Evolutionary conservation across 2,113 vertebrate species (phyloP), one percentile per base, ranked within the genome.

Genomic region (Megalops atlanticus): DNA sequence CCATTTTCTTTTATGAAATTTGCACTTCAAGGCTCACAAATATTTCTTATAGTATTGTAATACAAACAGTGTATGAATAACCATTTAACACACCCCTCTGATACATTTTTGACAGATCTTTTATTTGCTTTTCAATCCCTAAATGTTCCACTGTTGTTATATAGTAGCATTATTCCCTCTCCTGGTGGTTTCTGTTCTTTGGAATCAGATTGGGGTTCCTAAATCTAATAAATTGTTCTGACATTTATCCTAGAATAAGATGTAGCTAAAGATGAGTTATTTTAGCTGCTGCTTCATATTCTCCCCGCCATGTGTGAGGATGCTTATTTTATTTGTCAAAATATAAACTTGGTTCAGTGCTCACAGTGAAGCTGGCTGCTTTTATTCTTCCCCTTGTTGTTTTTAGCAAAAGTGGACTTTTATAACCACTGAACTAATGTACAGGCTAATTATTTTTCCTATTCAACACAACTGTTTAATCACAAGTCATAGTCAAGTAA

Each of bases 241-340:
- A 70, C 77, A 70, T 75, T 82, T 76, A 86, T 86, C 84, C 83
- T 7, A 16, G 39, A 35, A 75, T 58, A 24, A 52, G 84, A 89
- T 77, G 80, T 84, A 85, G 91, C 88, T 89, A 92, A 93, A 93
- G 85, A 91, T 91, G 92, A 91, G 92, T 92, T 86, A 78, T 88
- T 8, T 89, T 87, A 89, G 85, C 89, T 86, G 88, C 87, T 76
- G 87, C 83, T 84, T 85, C 85, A 81, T 90, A 88, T 87, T 87
- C 82, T 84, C 85, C 84, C 84, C 70, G 77, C 88, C 91, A 91
- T 90, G 92, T 93, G 91, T 93, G 90, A 91, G 87, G 18, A 92
- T 94, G 91, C 91, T 92, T 94, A 93, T 93, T 94, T 93, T 89
- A 93, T 81, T 47, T 75, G 77, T 87, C 86, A 85, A 78, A 74